A percentile compares a stretch with the other conserved stretches of the same genome.
These are phyloP conservation scores for Esox niger DNA, from an alignment of 2,113 vertebrate species.

Conservation along the genomic window DNA sequence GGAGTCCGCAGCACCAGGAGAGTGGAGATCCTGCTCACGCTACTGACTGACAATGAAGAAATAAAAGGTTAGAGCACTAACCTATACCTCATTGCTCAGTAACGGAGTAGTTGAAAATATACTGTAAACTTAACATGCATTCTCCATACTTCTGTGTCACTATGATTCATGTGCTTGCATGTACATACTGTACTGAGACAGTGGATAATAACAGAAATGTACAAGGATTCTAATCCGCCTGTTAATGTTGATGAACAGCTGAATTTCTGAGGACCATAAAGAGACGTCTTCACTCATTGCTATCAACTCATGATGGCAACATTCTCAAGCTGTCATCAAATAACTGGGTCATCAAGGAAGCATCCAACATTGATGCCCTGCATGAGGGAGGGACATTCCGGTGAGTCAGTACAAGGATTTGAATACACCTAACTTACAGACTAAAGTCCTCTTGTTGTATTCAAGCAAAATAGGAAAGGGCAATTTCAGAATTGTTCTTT, in stretches of 20 bases:
- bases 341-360: conserved; percentile 86
- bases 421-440: neutral
- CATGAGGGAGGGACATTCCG: conserved; percentile 97
- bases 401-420: conserved; percentile 56
- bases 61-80: conserved; percentile 62
- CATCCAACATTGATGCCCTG: conserved; percentile 85
- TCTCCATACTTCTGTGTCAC: neutral
- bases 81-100: no score
- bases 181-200: no score
- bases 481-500: no score
- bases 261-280: conserved; percentile 78
- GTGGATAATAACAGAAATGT: neutral
- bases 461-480: no score
- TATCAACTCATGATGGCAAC: conserved; percentile 76
- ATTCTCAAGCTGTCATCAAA: conserved; percentile 25
- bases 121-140: no score
- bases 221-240: neutral
- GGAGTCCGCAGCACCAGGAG: conserved; percentile 74
- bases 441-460: neutral
- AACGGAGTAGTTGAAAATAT: no score
- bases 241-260: conserved; percentile 59
- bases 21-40: conserved; percentile 82
- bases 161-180: neutral
- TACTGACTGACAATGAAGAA: conserved; percentile 68
- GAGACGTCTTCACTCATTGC: conserved; percentile 73